Conservation (phyloP, 2,888 invertebrate species). For the Aethes cnicana region DNA sequence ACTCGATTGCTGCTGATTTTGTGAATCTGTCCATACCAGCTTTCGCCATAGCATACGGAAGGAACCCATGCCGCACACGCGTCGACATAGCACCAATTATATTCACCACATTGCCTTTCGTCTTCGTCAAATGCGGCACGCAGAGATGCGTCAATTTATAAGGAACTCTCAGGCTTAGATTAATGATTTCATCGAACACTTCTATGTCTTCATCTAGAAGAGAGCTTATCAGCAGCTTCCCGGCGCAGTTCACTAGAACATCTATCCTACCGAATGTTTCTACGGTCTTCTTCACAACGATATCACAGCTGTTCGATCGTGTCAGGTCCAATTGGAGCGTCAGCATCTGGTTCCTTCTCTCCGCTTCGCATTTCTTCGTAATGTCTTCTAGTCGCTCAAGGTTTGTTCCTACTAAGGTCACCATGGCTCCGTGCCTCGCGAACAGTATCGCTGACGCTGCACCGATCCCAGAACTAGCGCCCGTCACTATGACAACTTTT, state of each 20-base stretch:
- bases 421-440: constrained; percentile 76
- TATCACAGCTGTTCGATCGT: constrained; percentile 83
- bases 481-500: constrained; percentile 77
- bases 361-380: constrained; percentile 67
- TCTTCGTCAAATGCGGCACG: constrained; percentile 88
- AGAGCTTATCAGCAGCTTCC: constrained; percentile 85
- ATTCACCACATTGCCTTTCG: constrained; percentile 92
- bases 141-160: constrained; percentile 89
- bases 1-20: constrained; percentile 48
- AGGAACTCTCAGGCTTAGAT: constrained; percentile 89
- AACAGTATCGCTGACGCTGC: constrained; percentile 82
- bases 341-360: constrained; percentile 53
- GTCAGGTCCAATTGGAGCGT: constrained; percentile 83
- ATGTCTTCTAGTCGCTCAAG: constrained; percentile 81
- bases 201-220: constrained; percentile 90
- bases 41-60: constrained; percentile 40
- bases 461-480: constrained; percentile 86
- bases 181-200: constrained; percentile 91
- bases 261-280: constrained; percentile 85
- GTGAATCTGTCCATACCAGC: constrained; percentile 50
- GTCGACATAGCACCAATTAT: constrained; percentile 92
- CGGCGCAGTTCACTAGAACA: constrained; percentile 91
- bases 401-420: constrained; percentile 85
- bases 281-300: constrained; percentile 85
- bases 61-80: constrained; percentile 47